Base-by-base conservation (phyloP, 2,797 vertebrate genomes). In the Antennarius maculatus region DNA sequence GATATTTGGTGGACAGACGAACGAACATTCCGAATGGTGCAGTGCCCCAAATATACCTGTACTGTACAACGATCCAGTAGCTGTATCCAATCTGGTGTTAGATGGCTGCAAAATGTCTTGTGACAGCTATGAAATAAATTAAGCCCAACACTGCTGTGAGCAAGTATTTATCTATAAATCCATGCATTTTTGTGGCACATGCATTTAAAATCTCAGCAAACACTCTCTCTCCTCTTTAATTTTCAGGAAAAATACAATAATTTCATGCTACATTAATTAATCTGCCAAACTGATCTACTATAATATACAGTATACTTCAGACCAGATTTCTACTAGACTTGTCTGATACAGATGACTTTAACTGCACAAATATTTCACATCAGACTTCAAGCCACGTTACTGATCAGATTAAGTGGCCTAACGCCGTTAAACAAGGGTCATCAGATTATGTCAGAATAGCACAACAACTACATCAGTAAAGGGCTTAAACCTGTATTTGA, bases 261-360 rank as follows among this genome's bases (percentile, higher is more conserved):
- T 93, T 93, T 93, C 91, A 92, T 91, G 92, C 88, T 84, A 91
- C 89, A 92, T 93, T 92, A 93, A 88, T 76, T 81, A 81, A 34
- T 34, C 31, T 34, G 31, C 31, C 31, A 34, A 34, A 34, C 5
- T 34, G 31, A 34, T 34, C 31, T 34, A 34, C 31, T 34, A 2
- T 23, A 23, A 6, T 34, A 34, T 31, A 31, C 7, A 7, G 31
- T 31, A 31, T 31, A 4, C 4, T 31, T 31, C 31, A 31, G 31
- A 31, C 31, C 31, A 31, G 31, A 31, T 7, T 31, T 31, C 4
- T 4, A 31, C 31, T 31, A 31, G 31, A 31, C 31, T 31, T 31
- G 31, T 4, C 31, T 31, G 4, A 4, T 4, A 31, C 31, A 31
- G 59, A 57, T 74, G 76, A 83, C 81, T 81, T 83, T 85, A 74